phyloP scores from a whole-genome alignment of 2,888 invertebrate species.

The Byasa hedistus region DNA sequence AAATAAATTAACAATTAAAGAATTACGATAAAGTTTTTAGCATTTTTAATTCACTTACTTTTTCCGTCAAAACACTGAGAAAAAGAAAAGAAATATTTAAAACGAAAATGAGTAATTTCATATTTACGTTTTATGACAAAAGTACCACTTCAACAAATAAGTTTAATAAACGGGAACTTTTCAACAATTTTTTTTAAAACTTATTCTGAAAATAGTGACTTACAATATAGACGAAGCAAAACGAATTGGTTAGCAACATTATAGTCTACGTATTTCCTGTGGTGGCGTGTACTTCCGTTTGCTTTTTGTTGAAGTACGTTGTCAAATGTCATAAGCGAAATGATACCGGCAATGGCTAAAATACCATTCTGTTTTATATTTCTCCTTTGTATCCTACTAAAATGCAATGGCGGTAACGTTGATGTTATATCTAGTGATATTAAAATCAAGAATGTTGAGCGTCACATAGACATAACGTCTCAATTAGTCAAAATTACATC shows the following conservation, averaged over 20 bases:
- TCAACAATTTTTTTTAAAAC: too few species aligned
- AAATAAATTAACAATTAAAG: too few species aligned
- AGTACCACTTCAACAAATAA: too few species aligned
- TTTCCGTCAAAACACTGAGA: too few species aligned
- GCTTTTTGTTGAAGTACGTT: constrained; percentile 45
- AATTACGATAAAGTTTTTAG: too few species aligned
- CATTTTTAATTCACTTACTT: too few species aligned
- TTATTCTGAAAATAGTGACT: not conserved
- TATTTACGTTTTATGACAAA: too few species aligned
- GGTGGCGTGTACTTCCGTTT: constrained; percentile 73
- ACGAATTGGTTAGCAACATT: not conserved
- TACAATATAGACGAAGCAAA: not conserved
- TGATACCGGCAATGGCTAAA: constrained; percentile 69
- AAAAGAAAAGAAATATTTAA: too few species aligned
- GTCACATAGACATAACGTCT: constrained; percentile 91
- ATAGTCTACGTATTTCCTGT: constrained; percentile 40
- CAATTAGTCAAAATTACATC: constrained; percentile 92
- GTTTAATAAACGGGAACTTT: too few species aligned
- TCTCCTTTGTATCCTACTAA: constrained; percentile 51
- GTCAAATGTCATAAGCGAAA: constrained; percentile 59
- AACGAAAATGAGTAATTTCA: too few species aligned
- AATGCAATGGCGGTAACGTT: constrained; percentile 57
- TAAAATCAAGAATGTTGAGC: constrained; percentile 88
- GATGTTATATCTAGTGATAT: constrained; percentile 80
- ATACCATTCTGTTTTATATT: constrained; percentile 58